Base-by-base conservation (phyloP, 2,113 vertebrate species). In the Litocranius walleri region DNA sequence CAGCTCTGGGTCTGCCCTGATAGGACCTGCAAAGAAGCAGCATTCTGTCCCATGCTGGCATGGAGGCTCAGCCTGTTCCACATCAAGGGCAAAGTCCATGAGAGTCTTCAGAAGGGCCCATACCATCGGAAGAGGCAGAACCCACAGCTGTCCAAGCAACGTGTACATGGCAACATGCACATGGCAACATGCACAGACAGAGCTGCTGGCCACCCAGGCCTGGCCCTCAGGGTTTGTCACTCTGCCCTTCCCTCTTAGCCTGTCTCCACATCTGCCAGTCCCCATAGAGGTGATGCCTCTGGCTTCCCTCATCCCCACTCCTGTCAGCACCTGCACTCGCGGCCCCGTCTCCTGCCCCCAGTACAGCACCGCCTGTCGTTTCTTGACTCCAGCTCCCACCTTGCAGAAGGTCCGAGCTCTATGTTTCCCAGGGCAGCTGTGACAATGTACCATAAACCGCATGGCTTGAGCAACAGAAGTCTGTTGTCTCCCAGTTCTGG, bases 271-370 rank as follows among this genome's bases (percentile, higher is more conserved):
- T 33, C 83, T 85, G 64, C 67, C 29, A 19, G 64, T 14, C 48
- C n/a, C 59, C n/a, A 6, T 40, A 6, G n/a, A 23, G 16, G 30
- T 2, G 17, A 14, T 25, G 40, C 36, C 9, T 13, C 15, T 52
- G 71, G 8, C 45, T n/a, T 48, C 56, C 30, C 29, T 30, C n/a
- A 0, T 13, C 3, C 16, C 27, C 13, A 0, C 7, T 57, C 33
- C 33, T 8, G 29, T 21, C 14, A 11, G 48, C 74, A 50, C 74
- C 27, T 10, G 13, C 27, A 36, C 33, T 15, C 71, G 1, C 3
- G 0, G 40, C 40, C 67, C 11, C 21, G 2, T 14, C 71, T 77
- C 71, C 23, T 43, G 23, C 23, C 40, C 71, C 40, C 12, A 7
- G 36, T 27, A 27, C 29, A 43, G 71, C 71, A 27, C 40, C 1